Evolutionary conservation across 2,888 invertebrate genomes (phyloP).

Genomic region (Drosophila gaucha): DNA sequence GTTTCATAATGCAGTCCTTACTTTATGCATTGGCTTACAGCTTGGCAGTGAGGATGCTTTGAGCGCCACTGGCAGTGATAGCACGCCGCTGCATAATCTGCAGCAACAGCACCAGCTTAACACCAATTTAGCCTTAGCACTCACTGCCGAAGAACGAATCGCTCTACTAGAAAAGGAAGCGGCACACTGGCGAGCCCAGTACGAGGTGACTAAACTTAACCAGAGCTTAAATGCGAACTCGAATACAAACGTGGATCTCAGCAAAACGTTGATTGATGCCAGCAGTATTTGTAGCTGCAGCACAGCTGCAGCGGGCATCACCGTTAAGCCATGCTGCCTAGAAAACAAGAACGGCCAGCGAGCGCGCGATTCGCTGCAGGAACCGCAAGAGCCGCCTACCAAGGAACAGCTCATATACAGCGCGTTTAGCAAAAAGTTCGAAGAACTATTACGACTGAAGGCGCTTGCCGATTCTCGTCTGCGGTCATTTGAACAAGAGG

Average conservation of each 20-base stretch:
- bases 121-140: constrained; percentile 41
- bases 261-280: constrained; percentile 36
- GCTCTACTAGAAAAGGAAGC: constrained; percentile 88
- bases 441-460: constrained; percentile 82
- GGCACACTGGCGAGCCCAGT: constrained; percentile 90
- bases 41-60: constrained; percentile 88
- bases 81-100: constrained; percentile 71
- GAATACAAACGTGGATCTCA: constrained; percentile 56
- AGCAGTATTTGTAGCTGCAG: constrained; percentile 75
- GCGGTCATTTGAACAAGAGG: constrained; percentile 84
- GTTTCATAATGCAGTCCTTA: background rate
- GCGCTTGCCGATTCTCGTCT: constrained; percentile 83
- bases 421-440: constrained; percentile 83
- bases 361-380: constrained; percentile 66
- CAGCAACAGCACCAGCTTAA: constrained; percentile 38
- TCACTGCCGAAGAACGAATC: constrained; percentile 83
- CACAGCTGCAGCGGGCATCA: constrained; percentile 82
- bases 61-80: constrained; percentile 85
- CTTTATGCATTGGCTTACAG: constrained; percentile 78
- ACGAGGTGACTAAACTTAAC: constrained; percentile 87
- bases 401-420: constrained; percentile 83
- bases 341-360: constrained; percentile 64
- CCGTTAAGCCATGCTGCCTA: constrained; percentile 62
- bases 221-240: constrained; percentile 78
- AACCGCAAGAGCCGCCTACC: constrained; percentile 64